phyloP scores from a whole-genome alignment of 2,113 vertebrate genomes.

The Rhabdornis inornatus region DNA sequence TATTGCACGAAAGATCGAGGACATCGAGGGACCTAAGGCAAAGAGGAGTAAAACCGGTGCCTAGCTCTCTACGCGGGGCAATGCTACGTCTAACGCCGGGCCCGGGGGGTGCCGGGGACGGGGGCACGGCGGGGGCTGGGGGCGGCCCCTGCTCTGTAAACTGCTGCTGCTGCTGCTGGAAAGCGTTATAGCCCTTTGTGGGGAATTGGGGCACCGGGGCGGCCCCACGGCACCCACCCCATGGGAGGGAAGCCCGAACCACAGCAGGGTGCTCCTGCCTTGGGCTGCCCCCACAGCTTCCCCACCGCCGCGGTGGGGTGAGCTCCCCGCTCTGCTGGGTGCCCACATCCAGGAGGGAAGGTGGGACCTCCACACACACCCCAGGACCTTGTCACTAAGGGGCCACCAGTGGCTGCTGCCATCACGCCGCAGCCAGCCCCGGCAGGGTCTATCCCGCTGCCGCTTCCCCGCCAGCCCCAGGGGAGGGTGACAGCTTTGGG shows the following conservation, averaged over 20 bases:
- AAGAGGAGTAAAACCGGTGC: slow-evolving; percentile 62
- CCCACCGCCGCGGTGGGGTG: neutral
- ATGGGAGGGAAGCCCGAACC: neutral
- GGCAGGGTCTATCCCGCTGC: neutral
- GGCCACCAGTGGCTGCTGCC: neutral
- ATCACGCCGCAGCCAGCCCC: neutral
- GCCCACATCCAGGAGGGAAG: neutral
- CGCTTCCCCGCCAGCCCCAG: neutral
- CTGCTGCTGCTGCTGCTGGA: slow-evolving; percentile 39
- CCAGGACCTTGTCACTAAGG: neutral
- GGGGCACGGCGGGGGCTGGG: neutral
- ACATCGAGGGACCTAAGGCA: slow-evolving; percentile 77
- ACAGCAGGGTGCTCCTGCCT: neutral
- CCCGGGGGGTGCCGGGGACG: neutral
- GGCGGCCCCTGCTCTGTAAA: slow-evolving; percentile 49
- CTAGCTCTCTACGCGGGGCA: slow-evolving; percentile 63
- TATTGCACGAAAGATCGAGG: slow-evolving; percentile 79
- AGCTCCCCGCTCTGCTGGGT: neutral
- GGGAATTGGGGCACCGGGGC: neutral
- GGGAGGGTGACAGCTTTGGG: neutral
- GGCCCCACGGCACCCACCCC: neutral
- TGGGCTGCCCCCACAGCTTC: neutral
- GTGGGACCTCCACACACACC: neutral
- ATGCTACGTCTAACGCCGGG: slow-evolving; percentile 61
- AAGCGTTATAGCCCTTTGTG: slow-evolving; percentile 65